Base-by-base conservation (phyloP, 2,113 vertebrate genomes). In the Strix aluco region DNA sequence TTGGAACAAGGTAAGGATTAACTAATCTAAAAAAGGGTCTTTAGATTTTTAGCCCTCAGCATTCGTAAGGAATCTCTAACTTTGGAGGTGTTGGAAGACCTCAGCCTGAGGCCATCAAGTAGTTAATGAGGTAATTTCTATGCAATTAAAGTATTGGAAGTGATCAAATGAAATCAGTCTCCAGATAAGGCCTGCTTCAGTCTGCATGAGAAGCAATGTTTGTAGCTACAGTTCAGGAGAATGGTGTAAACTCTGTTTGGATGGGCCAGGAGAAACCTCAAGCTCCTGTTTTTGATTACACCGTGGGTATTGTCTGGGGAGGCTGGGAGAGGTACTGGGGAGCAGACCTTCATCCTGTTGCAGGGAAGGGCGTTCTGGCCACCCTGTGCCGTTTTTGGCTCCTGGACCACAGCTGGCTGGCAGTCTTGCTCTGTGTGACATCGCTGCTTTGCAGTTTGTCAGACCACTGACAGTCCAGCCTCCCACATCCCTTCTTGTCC, bases 331-430 rank as follows among this genome's bases (percentile, higher is more conserved):
- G 51, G 4, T 72, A 3, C 9, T 29, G 26, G 58, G 40, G 30
- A 11, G 32, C 36, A 27, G 81, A 44, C 42, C 36, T 72, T 32
- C 13, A 4, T 11, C 36, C n/a, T 34, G 11, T 5, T 11, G 32
- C n/a, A 52, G 51, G 7, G 30, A 51, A 34, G 8, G 17, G 40
- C 8, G 22, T 54, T 82, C 61, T 79, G 69, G 6, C 13, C 21
- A 5, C 32, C 13, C 77, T 7, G 6, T 15, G 4, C 15, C 5
- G 14, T 2, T 1, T 74, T 12, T 61, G 65, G 32, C 54, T 92
- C 34, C 21, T 0, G 1, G 15, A 11, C 25, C 29, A 38, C 34
- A 23, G 49, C 38, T 0, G 4, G 17, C 52, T 34, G 26, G 20
- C 58, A 5, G 44, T 27, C 21, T 15, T 3, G 10, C 65, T 58